Conservation (phyloP, 2,797 vertebrate genomes). For the Antrozous pallidus region DNA sequence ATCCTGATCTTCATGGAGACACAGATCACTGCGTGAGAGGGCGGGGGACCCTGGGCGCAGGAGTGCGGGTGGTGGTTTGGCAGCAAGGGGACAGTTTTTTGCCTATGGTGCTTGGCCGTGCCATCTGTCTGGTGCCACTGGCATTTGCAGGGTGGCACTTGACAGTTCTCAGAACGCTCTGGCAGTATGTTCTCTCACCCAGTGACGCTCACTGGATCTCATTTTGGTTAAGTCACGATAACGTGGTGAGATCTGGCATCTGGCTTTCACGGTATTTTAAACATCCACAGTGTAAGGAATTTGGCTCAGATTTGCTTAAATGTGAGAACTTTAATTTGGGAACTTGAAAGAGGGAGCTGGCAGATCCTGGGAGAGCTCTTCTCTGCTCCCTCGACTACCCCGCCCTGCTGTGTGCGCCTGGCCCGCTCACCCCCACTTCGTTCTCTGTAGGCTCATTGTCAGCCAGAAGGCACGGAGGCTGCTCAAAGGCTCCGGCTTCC, state of each 20-base stretch:
- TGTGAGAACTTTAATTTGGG: slow-evolving; percentile 57
- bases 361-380: background rate
- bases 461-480: slow-evolving; percentile 96
- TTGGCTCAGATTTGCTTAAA: slow-evolving; percentile 37
- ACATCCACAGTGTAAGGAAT: slow-evolving; percentile 23
- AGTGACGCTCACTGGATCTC: background rate
- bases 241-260: slow-evolving; percentile 42
- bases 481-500: slow-evolving; percentile 96
- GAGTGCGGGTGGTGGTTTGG: background rate
- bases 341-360: slow-evolving; percentile 28
- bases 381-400: no score
- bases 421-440: background rate
- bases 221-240: slow-evolving; percentile 40
- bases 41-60: background rate
- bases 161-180: background rate
- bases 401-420: accelerated
- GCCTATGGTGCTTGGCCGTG: background rate
- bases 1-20: slow-evolving; percentile 99
- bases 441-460: slow-evolving; percentile 90
- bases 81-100: background rate
- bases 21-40: slow-evolving; percentile 96
- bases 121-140: background rate
- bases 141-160: background rate
- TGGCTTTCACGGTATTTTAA: slow-evolving; percentile 48
- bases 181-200: background rate